Evolutionary conservation across 1,140 invertebrate species (phyloP), one percentile per base, ranked within the genome.

Genomic region (Pantala flavescens): DNA sequence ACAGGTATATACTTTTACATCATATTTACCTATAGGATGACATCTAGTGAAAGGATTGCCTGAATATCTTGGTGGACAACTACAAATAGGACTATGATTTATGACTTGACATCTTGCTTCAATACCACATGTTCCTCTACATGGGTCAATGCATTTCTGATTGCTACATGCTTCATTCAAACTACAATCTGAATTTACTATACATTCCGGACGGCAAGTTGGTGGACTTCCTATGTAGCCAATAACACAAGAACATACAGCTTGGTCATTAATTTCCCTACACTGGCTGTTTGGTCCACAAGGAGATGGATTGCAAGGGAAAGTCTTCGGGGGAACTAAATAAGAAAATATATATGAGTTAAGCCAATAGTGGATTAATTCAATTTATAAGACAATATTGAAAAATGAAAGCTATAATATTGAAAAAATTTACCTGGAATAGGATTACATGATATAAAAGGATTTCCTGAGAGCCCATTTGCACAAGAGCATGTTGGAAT

Each of bases 231-330:
- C 78, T 24, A 78, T 74, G 73, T 75, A 76, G n/a, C 75, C 74
- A 43, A 70, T 70, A 70, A 80, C 75, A 72, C 73, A 82, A 77
- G 43, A 80, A 77, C 74, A 80, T 71, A 74, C 78, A 74, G 43
- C 80, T 77, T 55, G 71, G n/a, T 77, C 78, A 75, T 79, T 79
- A 19, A 79, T 76, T 75, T 79, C 78, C 49, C 78, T 75, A 77
- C 84, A 83, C 19, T 79, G 83, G 74, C 88, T 87, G 77, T 89
- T 89, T 5, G 86, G 83, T 70, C 89, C 89, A 79, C 89, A 90
- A 0, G 89, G 89, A 24, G 88, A 90, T 21, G 90, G 89, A 76
- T 87, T 84, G 77, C 89, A 89, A 12, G 88, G 87, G 77, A 89
- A 82, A 3, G 78, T 78, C 70, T 82, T 79, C 11, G 81, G 78